Conservation (phyloP, 2,888 invertebrate species). For the Griposia aprilina region DNA sequence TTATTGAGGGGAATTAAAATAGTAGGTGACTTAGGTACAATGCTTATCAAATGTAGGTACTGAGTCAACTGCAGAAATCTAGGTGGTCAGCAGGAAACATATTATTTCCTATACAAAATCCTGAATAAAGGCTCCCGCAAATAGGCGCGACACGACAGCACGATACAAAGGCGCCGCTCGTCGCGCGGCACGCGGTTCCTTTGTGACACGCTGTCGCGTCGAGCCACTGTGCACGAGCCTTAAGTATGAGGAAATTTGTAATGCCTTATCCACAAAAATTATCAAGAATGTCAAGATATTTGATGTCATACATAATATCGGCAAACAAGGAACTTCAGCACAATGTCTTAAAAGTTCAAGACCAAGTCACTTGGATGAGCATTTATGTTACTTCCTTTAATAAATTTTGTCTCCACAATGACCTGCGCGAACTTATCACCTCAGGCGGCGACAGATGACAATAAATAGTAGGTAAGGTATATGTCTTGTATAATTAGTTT, state of each 20-base stretch:
- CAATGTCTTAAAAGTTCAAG: slow-evolving; percentile 50
- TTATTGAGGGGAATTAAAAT: slow-evolving; percentile 27
- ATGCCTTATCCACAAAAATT: not conserved
- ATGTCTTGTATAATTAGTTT: not conserved
- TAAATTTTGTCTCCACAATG: slow-evolving; percentile 11
- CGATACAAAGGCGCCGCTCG: no score
- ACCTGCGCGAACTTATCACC: slow-evolving; percentile 2
- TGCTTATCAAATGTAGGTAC: not conserved
- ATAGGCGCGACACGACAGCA: no score
- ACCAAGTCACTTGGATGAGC: slow-evolving; percentile 28
- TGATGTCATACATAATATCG: slow-evolving; percentile 14
- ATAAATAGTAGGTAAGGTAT: not conserved
- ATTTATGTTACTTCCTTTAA: slow-evolving; percentile 26
- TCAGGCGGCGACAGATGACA: not conserved
- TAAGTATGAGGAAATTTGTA: not conserved
- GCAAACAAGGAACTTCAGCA: slow-evolving; percentile 33
- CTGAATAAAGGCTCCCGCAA: no score
- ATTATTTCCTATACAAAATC: not conserved
- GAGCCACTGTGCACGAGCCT: no score
- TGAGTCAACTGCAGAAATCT: not conserved
- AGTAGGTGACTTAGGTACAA: slow-evolving; percentile 2
- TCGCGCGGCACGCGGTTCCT: no score
- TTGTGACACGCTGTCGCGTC: no score
- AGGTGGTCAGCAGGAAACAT: not conserved
- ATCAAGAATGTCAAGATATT: not conserved